Evolutionary conservation across 2,797 vertebrate species (phyloP).

Genomic region (Pangasius larnaudii): DNA sequence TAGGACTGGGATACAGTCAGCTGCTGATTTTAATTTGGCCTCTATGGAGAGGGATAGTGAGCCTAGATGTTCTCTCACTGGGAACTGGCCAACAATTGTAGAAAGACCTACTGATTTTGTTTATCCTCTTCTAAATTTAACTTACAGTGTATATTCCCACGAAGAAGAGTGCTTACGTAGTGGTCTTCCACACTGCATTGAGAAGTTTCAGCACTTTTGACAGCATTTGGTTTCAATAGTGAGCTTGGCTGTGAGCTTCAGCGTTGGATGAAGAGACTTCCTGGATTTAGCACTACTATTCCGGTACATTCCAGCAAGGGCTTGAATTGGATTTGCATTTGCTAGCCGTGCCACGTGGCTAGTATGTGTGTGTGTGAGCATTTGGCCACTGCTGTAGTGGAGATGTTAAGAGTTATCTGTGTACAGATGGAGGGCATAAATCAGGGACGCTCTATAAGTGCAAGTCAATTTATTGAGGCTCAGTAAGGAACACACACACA

Average conservation of each 20-base stretch:
- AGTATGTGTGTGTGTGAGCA: background rate
- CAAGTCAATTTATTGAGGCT: slow-evolving; percentile 32
- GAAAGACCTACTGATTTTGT: background rate
- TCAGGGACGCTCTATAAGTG: slow-evolving; percentile 53
- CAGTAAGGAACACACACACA: slow-evolving; percentile 17
- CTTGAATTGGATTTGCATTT: slow-evolving; percentile 27
- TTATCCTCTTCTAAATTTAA: background rate
- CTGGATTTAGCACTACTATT: slow-evolving; percentile 22
- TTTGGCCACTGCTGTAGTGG: slow-evolving; percentile 36
- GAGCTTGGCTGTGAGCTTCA: slow-evolving; percentile 25
- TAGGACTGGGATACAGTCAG: background rate
- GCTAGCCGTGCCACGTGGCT: slow-evolving; percentile 18
- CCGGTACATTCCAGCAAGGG: slow-evolving; percentile 15
- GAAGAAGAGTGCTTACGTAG: background rate
- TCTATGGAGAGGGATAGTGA: background rate
- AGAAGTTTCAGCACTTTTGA: slow-evolving; percentile 10
- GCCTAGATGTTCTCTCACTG: background rate
- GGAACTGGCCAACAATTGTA: slow-evolving; percentile 15
- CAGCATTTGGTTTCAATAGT: slow-evolving; percentile 39
- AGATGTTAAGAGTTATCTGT: slow-evolving; percentile 43
- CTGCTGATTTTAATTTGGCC: background rate
- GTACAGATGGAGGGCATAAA: slow-evolving; percentile 50
- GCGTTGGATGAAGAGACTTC: slow-evolving; percentile 32
- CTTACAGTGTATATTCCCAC: background rate
- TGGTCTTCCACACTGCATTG: background rate